Evolutionary conservation across 2,888 invertebrate species (phyloP), one percentile per base, ranked within the genome.

Genomic region (Heliconius sara): DNA sequence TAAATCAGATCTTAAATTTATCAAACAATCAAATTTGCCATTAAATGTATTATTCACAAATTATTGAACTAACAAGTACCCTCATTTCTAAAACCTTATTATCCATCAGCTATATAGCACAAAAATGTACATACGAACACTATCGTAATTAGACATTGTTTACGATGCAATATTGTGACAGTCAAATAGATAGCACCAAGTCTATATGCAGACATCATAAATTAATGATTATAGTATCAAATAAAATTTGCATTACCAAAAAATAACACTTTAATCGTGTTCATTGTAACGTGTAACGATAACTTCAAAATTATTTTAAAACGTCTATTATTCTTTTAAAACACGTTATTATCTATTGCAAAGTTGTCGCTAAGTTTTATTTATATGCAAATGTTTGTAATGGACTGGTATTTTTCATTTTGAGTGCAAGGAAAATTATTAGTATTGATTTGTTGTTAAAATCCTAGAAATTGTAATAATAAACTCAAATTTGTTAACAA

Each of bases 161-260:
- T 66, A 76, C 52, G 12, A n/a, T 39, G 19, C 13, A 52, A 34
- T 68, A 39, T n/a, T 39, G 12, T 30, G n/a, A n/a, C 39, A 60
- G 67, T 63, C 60, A 30, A 52, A 30, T 25, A 47, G 65, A 77
- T 71, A 77, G 27, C 34, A 52, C 25, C 71, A 47, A 63, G 47
- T 43, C 30, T 65, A 65, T 30, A 30, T 60, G 39, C 68, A 77
- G 76, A 68, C 68, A 19, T n/a, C 72, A 68, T 77, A 71, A 71
- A 71, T 71, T 65, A 68, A 6, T n/a, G 77, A 77, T 71, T 77
- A 43, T 25, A 34, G 10, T 77, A 77, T 77, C 77, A 19, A 71
- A 27, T 13, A 30, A 63, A 72, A 77, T 77, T 77, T 71, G 71
- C 77, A 63, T 77, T 47, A n/a, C 30, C 63, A 65, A 25, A 71